phyloP scores from a whole-genome alignment of 2,888 invertebrate genomes.

The Leptarthrus brevirostris region DNA sequence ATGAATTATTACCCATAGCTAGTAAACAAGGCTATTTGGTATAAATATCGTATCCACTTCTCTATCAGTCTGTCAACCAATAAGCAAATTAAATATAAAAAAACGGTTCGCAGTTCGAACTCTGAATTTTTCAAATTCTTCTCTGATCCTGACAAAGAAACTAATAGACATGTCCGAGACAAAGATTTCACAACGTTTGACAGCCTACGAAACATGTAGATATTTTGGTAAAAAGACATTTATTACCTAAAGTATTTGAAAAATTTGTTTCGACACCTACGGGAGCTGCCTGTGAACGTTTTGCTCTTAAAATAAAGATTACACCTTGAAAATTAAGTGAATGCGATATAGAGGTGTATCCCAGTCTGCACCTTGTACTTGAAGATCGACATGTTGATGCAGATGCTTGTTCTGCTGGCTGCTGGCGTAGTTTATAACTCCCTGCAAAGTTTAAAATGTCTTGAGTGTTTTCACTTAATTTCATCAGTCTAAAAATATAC shows the following conservation, averaged over 20 bases:
- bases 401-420: background rate
- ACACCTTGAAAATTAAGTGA: background rate
- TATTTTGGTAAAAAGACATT: background rate
- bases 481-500: background rate
- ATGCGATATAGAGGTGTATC: background rate
- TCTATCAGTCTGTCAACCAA: background rate
- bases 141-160: background rate
- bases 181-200: background rate
- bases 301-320: background rate
- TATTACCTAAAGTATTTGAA: background rate
- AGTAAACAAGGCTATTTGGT: background rate
- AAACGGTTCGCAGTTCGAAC: background rate
- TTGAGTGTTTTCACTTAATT: background rate
- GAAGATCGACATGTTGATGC: background rate
- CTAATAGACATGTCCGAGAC: background rate
- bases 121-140: background rate
- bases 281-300: background rate
- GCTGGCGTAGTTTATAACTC: background rate
- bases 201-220: background rate
- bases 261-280: background rate
- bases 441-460: background rate
- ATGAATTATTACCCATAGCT: background rate
- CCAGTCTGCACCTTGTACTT: background rate
- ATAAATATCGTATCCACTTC: background rate
- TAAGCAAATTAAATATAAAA: background rate